A percentile compares a stretch with the other conserved stretches of the same genome.
phyloP scores from a whole-genome alignment of 2,113 vertebrate species.

The Dunckerocampus dactyliophorus region DNA sequence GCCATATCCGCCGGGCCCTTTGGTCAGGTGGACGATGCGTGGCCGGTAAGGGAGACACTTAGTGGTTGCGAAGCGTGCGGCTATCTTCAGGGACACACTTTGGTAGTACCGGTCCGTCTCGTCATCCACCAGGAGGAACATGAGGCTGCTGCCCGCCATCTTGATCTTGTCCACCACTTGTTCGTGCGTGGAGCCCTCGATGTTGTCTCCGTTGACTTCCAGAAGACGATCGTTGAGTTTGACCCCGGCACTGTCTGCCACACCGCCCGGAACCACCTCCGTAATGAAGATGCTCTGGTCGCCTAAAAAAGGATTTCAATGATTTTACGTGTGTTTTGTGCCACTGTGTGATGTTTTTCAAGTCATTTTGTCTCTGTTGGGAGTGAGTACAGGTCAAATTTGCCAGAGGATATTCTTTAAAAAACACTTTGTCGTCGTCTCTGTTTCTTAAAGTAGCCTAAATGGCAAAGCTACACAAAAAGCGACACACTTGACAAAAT shows the following conservation, averaged over 20 bases:
- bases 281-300: conserved; percentile 77
- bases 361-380: too few relatives aligned
- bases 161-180: conserved; percentile 81
- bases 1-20: conserved; percentile 79
- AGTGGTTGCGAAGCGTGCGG: conserved; percentile 69
- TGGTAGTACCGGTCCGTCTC: conserved; percentile 74
- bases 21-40: conserved; percentile 73
- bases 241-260: conserved; percentile 83
- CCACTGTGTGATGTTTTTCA: too few relatives aligned
- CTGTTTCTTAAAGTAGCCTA: too few relatives aligned
- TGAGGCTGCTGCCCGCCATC: conserved; percentile 67
- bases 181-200: conserved; percentile 77
- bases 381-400: too few relatives aligned
- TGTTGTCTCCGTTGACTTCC: conserved; percentile 85
- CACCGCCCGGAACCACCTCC: conserved; percentile 70
- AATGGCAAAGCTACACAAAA: too few relatives aligned
- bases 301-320: conserved; percentile 56
- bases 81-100: conserved; percentile 64
- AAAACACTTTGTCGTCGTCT: too few relatives aligned
- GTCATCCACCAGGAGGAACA: conserved; percentile 82
- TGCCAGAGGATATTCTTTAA: too few relatives aligned
- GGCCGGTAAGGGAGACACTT: conserved; percentile 79
- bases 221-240: conserved; percentile 77
- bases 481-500: too few relatives aligned
- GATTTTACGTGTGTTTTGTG: too few relatives aligned